phyloP scores from a whole-genome alignment of 2,888 invertebrate species.

The Blastobasis adustella region DNA sequence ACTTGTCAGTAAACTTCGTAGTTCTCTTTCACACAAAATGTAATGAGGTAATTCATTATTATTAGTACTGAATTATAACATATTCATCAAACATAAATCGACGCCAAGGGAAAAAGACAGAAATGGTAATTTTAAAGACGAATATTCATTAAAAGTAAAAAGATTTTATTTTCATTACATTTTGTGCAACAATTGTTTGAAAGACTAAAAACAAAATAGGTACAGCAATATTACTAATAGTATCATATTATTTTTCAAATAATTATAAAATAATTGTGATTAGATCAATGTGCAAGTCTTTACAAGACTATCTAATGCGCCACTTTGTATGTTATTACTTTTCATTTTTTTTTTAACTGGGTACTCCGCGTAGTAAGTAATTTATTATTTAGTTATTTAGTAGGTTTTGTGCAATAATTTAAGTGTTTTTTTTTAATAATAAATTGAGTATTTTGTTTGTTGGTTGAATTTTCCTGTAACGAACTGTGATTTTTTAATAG shows the following conservation, averaged over 20 bases:
- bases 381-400: constrained; percentile 3
- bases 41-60: too few species aligned
- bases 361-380: constrained; percentile 13
- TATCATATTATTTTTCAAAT: neutral
- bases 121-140: too few species aligned
- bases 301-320: neutral
- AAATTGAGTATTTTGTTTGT: constrained; percentile 10
- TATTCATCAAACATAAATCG: too few species aligned
- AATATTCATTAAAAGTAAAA: too few species aligned
- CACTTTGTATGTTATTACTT: constrained; percentile 1
- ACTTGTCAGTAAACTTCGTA: too few species aligned
- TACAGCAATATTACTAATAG: too few species aligned
- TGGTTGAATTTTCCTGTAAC: constrained; percentile 35
- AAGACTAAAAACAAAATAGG: too few species aligned
- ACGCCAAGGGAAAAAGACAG: too few species aligned
- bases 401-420: constrained; percentile 7
- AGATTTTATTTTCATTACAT: too few species aligned
- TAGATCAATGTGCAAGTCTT: neutral
- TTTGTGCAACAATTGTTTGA: too few species aligned
- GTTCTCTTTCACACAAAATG: too few species aligned
- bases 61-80: too few species aligned
- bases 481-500: constrained; percentile 17
- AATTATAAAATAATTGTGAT: neutral
- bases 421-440: constrained; percentile 1
- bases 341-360: constrained; percentile 13